Evolutionary conservation across 2,888 invertebrate species (phyloP), one percentile per base, ranked within the genome.

Genomic region (Meganola albula): DNA sequence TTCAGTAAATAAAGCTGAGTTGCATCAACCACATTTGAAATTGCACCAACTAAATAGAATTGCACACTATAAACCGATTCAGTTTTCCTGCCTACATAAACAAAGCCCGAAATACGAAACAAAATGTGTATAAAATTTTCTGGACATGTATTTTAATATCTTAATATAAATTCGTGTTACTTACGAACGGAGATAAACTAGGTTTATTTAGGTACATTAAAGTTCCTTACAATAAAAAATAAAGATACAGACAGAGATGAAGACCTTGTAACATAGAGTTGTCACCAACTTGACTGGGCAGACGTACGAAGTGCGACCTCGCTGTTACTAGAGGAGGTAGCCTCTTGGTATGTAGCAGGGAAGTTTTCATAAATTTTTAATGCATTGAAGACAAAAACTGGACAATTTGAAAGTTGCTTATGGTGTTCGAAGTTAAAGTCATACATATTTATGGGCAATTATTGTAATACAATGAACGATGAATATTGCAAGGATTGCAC

Each of bases 361-460:
- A 53, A 56, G 53, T 31, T 50, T 40, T 71, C 71, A 76, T 75
- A 60, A 69, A 78, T 82, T 70, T 78, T 74, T 77, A 74, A 82
- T 77, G 70, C 54, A 45, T 40, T 48, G 45, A 60, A 49, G 60
- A 70, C 72, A 82, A 83, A 82, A 82, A 79, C 63, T 64, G 56
- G 68, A 65, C 71, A 67, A 60, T 71, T 73, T 70, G 66, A 73
- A 73, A 68, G 72, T 65, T 64, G 56, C 56, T 55, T 67, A 70
- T 63, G 68, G 63, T 64, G 60, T 65, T 57, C 59, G 58, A 63
- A 63, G 60, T 64, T 66, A 65, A 63, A 63, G 68, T 71, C 78
- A 80, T 82, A 71, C 73, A 82, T 82, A 82, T 80, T 75, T 72
- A 80, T 77, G 70, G 58, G 63, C 68, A 77, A 79, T 80, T 79